Conservation (phyloP, 2,797 vertebrate species). For the Adelosebastes latens region DNA sequence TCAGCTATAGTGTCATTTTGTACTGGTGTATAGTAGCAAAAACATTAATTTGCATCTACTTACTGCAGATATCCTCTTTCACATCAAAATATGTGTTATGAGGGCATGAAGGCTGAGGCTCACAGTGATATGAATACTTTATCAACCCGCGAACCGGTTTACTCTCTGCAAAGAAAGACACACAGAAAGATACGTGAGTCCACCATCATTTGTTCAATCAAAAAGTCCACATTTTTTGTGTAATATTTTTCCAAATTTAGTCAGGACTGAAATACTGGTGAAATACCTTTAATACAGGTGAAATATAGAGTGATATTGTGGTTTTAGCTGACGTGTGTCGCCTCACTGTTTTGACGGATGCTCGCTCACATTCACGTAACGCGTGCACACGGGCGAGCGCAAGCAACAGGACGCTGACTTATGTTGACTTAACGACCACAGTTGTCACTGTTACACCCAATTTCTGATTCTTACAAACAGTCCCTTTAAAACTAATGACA, state of each 20-base stretch:
- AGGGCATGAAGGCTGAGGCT: slow-evolving; percentile 37
- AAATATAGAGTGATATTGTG: too few species aligned
- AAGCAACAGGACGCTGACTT: too few species aligned
- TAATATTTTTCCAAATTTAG: neutral
- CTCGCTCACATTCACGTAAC: too few species aligned
- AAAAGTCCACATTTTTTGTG: neutral
- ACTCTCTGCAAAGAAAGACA: slow-evolving; percentile 3
- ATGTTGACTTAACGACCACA: too few species aligned
- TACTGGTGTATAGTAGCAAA: neutral
- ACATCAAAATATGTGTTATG: slow-evolving; percentile 48
- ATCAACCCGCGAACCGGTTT: neutral
- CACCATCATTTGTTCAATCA: neutral
- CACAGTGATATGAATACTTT: slow-evolving; percentile 59
- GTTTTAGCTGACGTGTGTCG: too few species aligned
- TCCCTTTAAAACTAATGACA: neutral
- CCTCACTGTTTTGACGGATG: too few species aligned
- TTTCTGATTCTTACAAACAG: too few species aligned
- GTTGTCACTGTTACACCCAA: too few species aligned
- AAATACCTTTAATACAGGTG: too few species aligned
- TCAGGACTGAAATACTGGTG: neutral
- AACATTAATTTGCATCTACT: neutral
- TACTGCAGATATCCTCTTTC: slow-evolving; percentile 40
- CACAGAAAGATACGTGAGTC: neutral
- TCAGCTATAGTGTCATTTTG: neutral
- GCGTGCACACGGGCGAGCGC: too few species aligned